Base-by-base conservation (phyloP, 2,888 invertebrate genomes). In the Drosophila sordidula region DNA sequence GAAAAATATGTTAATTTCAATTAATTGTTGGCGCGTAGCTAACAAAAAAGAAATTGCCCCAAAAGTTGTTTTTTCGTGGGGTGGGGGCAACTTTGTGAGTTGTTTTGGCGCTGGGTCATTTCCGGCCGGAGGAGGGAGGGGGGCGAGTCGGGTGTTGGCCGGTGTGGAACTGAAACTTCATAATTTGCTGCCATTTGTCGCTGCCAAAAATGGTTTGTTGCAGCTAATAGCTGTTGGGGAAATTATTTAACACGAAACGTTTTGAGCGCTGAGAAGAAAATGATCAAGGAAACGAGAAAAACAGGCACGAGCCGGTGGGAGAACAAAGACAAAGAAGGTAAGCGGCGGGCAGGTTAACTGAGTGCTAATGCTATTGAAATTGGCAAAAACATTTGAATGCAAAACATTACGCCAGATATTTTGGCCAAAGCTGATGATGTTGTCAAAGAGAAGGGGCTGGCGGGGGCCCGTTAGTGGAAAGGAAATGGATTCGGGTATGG, bases 1-100 rank as follows among this genome's bases (percentile, higher is more conserved):
- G 70, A 69, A 64, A 87, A 84, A 84, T 79, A 84, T 84, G 83
- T 88, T 88, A 85, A 87, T 84, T 84, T 88, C 86, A 88, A 84
- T 84, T 84, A 84, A 84, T 86, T 84, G 86, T 77, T 75, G 59
- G 82, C 65, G 62, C 49, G 32, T 67, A 67, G 70, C 46, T 52
- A 44, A 66, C n/a, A n/a, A 65, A 67, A 59, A 63, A 51, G 29
- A 54, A 85, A 62, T 46, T 62, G 18, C 47, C 46, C 55, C 39
- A 68, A 72, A 61, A 67, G 54, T 62, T 71, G 11, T 34, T 34
- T 34, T 12, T 12, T n/a, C 6, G 32, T 22, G 44, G 50, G 1
- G n/a, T 12, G 16, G n/a, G 29, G 12, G 9, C 8, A 58, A 58
- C 18, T 41, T 46, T 25, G 16, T 11, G 26, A 58, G 22, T 39